A percentile compares a stretch with the other conserved stretches of the same genome.
Evolutionary conservation across 2,797 vertebrate genomes (phyloP).

Genomic region (Geotrypetes seraphini): DNA sequence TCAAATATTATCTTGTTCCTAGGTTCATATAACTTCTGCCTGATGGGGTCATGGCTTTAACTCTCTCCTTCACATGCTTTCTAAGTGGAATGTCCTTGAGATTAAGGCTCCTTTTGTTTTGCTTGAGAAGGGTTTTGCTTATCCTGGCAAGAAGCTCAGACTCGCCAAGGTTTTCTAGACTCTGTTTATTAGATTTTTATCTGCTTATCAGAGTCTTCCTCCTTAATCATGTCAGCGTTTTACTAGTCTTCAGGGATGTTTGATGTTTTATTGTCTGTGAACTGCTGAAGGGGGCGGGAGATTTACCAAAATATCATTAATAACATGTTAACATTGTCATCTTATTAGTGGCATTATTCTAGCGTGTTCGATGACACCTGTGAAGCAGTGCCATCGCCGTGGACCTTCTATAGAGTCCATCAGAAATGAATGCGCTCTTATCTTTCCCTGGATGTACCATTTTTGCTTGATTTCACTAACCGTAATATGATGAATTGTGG

Average conservation of each 20-base stretch:
- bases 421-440: no score
- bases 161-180: conserved; percentile 63
- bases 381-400: no score
- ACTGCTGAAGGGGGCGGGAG: conserved; percentile 47
- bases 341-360: conserved; percentile 2
- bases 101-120: conserved; percentile 61
- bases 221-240: conserved; percentile 68
- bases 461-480: no score
- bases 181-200: conserved; percentile 75
- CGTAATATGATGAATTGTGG: no score
- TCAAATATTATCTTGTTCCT: no score
- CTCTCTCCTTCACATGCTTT: conserved; percentile 63
- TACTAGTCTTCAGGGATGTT: conserved; percentile 62
- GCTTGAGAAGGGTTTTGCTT: conserved; percentile 61
- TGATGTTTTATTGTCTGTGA: conserved; percentile 66
- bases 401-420: no score
- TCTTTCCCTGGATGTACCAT: no score
- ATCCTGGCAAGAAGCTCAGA: conserved; percentile 56
- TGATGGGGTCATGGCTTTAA: conserved; percentile 52
- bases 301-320: conserved; percentile 46
- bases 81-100: conserved; percentile 56
- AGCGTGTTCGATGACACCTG: background rate
- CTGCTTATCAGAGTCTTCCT: conserved; percentile 67
- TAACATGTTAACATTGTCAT: conserved; percentile 4
- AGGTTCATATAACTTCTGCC: no score